Evolutionary conservation across 2,113 vertebrate species (phyloP).

Genomic region (Catharus minimus): DNA sequence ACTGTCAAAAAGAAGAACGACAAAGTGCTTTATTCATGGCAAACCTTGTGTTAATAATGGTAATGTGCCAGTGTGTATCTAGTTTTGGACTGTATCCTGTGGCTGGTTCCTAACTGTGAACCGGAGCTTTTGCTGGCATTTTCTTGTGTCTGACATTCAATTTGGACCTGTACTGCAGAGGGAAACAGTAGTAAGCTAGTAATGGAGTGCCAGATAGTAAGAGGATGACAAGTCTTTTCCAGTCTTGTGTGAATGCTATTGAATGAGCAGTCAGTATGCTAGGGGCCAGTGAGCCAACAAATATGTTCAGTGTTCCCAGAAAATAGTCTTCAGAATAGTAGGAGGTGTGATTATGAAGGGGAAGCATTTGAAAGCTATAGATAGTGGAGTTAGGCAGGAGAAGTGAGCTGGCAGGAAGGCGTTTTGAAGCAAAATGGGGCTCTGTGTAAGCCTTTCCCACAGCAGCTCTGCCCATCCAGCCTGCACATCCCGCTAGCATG

Average conservation of each 20-base stretch:
- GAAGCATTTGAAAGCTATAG: conserved; percentile 35
- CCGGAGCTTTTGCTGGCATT: conserved; percentile 26
- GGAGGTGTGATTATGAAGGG: conserved; percentile 48
- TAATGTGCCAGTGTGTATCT: background rate
- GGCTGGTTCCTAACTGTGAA: background rate
- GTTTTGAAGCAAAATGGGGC: background rate
- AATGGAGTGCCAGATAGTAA: conserved; percentile 31
- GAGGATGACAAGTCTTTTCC: conserved; percentile 62
- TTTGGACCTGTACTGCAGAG: conserved; percentile 21
- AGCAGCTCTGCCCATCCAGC: background rate
- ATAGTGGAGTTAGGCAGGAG: conserved; percentile 23
- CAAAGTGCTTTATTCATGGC: background rate
- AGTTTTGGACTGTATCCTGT: conserved; percentile 6
- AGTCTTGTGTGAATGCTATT: conserved; percentile 44
- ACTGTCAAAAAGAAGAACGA: background rate
- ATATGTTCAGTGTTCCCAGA: conserved; percentile 43
- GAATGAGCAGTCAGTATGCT: conserved; percentile 60
- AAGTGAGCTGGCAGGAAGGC: conserved; percentile 11
- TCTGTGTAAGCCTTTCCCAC: background rate
- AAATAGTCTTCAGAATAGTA: conserved; percentile 50
- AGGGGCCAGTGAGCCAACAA: conserved; percentile 60
- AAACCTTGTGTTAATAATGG: background rate
- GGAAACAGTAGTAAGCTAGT: conserved; percentile 44
- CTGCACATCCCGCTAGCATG: rapidly evolving
- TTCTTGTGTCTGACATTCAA: conserved; percentile 21